Conservation (phyloP, 2,113 vertebrate species). For the Ciconia stormi region DNA sequence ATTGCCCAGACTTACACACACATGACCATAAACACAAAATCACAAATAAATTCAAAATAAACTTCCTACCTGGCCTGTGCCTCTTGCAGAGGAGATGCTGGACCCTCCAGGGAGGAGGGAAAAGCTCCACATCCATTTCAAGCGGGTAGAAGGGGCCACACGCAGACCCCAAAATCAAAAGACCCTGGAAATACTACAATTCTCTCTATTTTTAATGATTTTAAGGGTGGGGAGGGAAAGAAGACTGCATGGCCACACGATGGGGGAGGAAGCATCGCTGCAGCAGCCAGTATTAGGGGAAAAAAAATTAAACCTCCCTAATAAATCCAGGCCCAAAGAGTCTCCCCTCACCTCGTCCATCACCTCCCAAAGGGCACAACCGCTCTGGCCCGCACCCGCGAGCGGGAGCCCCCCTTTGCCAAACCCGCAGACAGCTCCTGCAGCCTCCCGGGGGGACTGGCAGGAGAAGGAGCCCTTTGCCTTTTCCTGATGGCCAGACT, state of each 20-base stretch:
- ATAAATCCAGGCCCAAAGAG: not conserved
- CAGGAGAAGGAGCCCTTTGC: not conserved
- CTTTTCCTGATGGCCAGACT: not conserved
- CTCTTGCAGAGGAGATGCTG: not conserved
- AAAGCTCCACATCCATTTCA: not conserved
- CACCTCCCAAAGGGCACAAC: not conserved
- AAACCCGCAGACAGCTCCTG: not conserved
- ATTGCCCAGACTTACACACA: accelerated
- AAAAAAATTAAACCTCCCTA: not conserved
- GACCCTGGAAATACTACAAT: not conserved
- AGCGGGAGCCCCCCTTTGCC: no score
- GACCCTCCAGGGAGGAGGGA: not conserved
- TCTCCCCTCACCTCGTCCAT: accelerated
- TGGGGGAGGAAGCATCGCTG: not conserved
- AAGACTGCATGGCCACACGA: accelerated
- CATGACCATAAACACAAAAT: not conserved
- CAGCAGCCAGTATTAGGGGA: not conserved
- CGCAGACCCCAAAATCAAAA: not conserved
- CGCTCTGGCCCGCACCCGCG: no score
- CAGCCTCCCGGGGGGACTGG: not conserved
- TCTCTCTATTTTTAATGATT: not conserved
- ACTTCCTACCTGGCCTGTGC: not conserved
- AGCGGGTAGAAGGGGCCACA: not conserved
- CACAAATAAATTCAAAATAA: not conserved
- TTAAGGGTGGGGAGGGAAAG: not conserved